A percentile compares a stretch with the other conserved stretches of the same genome.
These are phyloP conservation scores for Pammene fasciana DNA, from an alignment of 2,888 invertebrate genomes.

Conservation along the genomic window DNA sequence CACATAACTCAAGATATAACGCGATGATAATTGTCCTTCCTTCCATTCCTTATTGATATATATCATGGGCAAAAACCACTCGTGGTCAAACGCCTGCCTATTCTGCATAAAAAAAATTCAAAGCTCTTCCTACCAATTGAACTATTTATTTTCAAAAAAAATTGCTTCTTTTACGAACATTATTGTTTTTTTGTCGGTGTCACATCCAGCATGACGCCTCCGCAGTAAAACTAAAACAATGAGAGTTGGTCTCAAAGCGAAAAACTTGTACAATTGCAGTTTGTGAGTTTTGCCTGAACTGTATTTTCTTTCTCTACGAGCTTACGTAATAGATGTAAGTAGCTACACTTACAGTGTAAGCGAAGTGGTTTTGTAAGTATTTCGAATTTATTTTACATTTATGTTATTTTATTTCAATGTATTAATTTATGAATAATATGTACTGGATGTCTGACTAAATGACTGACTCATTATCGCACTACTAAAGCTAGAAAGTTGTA, in stretches of 20 bases:
- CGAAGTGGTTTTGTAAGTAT: constrained; percentile 6
- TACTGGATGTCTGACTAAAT: neutral
- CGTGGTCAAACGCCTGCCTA: no score
- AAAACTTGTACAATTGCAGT: constrained; percentile 72
- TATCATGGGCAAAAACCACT: no score
- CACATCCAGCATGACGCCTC: constrained; percentile 36
- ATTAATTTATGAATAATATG: neutral
- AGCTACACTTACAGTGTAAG: neutral
- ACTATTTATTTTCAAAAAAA: no score
- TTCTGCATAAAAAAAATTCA: no score
- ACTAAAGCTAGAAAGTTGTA: no score
- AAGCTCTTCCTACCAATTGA: no score
- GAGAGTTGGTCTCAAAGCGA: constrained; percentile 63
- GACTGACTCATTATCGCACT: no score
- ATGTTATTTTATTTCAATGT: neutral
- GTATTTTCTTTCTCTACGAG: constrained; percentile 38
- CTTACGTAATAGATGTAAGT: constrained; percentile 35
- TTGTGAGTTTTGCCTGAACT: constrained; percentile 47
- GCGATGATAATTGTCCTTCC: no score
- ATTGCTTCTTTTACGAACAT: neutral
- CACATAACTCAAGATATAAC: no score
- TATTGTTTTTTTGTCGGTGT: constrained; percentile 14
- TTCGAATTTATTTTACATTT: neutral
- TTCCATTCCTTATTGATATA: no score
- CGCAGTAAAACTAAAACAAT: constrained; percentile 64